phyloP scores from a whole-genome alignment of 2,888 invertebrate species.

The Rhagonycha fulva region DNA sequence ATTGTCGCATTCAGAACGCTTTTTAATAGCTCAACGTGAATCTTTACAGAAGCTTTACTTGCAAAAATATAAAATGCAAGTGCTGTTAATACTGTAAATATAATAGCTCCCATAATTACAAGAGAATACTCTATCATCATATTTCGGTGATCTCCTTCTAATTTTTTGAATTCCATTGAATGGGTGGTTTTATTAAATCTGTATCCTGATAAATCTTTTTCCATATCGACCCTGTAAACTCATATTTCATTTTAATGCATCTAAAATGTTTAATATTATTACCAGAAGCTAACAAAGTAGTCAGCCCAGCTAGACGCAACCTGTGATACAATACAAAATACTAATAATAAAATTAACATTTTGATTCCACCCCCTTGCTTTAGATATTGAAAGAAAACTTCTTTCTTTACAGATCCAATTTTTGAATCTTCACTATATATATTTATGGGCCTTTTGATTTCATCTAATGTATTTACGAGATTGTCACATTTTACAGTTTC shows the following conservation, averaged over 20 bases:
- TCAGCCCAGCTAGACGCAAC: constrained; percentile 34
- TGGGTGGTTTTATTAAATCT: background rate
- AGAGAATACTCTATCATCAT: background rate
- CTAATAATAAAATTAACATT: constrained; percentile 31
- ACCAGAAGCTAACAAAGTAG: constrained; percentile 40
- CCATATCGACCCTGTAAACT: background rate
- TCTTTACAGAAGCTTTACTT: background rate
- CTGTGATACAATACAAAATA: constrained; percentile 37
- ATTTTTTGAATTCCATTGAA: constrained; percentile 1
- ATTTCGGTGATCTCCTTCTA: background rate
- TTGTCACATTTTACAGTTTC: background rate
- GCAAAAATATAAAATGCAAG: background rate
- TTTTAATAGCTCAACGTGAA: background rate
- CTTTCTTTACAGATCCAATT: constrained; percentile 38
- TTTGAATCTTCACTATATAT: constrained; percentile 39
- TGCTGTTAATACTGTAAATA: background rate
- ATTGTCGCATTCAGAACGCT: constrained; percentile 47
- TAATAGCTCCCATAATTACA: background rate
- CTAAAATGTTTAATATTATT: background rate
- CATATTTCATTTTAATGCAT: background rate
- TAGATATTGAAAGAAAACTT: constrained; percentile 40
- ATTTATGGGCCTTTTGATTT: constrained; percentile 24
- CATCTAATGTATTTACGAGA: background rate
- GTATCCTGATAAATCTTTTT: background rate
- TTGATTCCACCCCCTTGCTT: constrained; percentile 39